Evolutionary conservation across 2,797 vertebrate species (phyloP).

Genomic region (Phaenicophaeus curvirostris): DNA sequence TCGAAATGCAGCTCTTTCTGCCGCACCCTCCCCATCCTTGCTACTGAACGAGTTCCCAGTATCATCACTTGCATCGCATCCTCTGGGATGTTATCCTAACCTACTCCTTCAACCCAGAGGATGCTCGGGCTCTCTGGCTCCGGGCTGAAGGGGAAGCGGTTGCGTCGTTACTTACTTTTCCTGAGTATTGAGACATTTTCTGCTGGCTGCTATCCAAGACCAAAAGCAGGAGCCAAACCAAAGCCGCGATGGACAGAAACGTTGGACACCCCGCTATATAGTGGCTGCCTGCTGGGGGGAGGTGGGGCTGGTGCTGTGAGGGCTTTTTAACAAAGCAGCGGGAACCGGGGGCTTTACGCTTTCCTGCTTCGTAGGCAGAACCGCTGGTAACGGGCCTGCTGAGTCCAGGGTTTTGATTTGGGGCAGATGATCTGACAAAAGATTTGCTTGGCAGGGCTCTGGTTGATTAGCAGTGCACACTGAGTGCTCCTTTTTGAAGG

Average conservation of each 20-base stretch:
- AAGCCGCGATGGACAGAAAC: constrained; percentile 55
- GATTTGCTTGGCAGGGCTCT: constrained; percentile 84
- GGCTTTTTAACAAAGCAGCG: constrained; percentile 73
- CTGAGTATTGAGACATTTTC: constrained; percentile 90
- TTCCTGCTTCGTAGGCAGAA: constrained; percentile 87
- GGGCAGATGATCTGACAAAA: constrained; percentile 75
- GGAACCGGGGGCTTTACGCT: constrained; percentile 82
- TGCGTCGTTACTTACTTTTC: constrained; percentile 85
- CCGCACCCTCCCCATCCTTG: not conserved
- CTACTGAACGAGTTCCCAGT: not conserved
- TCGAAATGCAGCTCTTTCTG: not conserved
- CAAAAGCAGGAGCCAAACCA: constrained; percentile 67
- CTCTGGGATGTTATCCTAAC: not conserved
- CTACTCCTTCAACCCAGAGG: not conserved
- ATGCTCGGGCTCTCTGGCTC: not conserved
- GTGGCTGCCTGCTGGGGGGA: not conserved
- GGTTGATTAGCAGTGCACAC: constrained; percentile 52
- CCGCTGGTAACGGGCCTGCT: constrained; percentile 80
- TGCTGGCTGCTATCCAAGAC: constrained; percentile 68
- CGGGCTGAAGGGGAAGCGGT: not conserved
- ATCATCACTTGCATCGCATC: rapidly evolving
- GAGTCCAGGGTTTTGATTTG: constrained; percentile 80
- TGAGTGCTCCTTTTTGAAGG: constrained; percentile 41
- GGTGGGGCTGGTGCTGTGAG: constrained; percentile 21
- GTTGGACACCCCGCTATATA: constrained; percentile 80